Evolutionary conservation across 2,888 invertebrate genomes (phyloP).

Genomic region (Tinea pellionella): DNA sequence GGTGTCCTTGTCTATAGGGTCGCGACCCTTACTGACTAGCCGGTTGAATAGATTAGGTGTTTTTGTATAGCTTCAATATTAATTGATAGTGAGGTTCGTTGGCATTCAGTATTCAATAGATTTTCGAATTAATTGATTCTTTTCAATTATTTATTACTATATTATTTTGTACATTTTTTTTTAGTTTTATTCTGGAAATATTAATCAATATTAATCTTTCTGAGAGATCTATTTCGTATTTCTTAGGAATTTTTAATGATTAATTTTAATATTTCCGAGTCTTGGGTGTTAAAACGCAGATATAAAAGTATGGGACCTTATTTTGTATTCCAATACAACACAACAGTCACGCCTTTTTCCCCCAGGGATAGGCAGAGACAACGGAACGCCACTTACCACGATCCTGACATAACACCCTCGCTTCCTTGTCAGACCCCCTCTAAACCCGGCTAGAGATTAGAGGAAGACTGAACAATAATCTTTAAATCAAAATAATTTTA

Average conservation of each 20-base stretch:
- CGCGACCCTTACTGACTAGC: conserved; percentile 60
- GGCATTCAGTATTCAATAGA: conserved; percentile 30
- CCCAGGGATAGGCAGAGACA: too few species aligned
- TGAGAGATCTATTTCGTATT: neutral
- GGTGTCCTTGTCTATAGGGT: conserved; percentile 47
- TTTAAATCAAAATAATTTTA: too few species aligned
- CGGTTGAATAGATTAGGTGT: conserved; percentile 69
- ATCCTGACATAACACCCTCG: too few species aligned
- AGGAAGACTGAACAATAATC: too few species aligned
- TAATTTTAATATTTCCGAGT: too few species aligned
- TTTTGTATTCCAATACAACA: too few species aligned
- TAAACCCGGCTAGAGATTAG: too few species aligned
- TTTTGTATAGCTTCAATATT: conserved; percentile 65
- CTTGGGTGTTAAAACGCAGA: too few species aligned
- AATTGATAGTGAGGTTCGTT: conserved; percentile 59
- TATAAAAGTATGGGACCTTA: too few species aligned
- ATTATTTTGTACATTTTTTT: neutral
- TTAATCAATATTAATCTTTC: neutral
- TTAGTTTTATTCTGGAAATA: neutral
- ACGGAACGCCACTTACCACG: too few species aligned
- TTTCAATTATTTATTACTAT: neutral
- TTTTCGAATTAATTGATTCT: conserved; percentile 1
- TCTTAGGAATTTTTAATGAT: neutral
- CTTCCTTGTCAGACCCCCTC: too few species aligned
- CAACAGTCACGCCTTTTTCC: too few species aligned